Evolutionary conservation across 2,113 vertebrate genomes (phyloP).

Genomic region (Paraplagusia blochii): DNA sequence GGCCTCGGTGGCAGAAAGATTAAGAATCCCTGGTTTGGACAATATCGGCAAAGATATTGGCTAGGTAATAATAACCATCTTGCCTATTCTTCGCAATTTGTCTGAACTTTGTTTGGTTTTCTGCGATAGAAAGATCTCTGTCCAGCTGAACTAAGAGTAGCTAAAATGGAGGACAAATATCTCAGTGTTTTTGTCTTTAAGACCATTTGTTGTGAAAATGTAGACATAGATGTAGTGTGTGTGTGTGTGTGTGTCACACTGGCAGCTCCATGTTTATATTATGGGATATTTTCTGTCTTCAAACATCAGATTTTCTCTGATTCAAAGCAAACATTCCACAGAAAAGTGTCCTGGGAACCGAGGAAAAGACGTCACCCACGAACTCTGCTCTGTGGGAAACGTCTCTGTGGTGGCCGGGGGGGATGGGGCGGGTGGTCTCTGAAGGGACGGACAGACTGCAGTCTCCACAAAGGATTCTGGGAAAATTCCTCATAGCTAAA

Average conservation of each 20-base stretch:
- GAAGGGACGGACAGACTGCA: slow-evolving; percentile 21
- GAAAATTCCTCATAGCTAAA: background rate
- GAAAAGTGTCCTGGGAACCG: slow-evolving; percentile 52
- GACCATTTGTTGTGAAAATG: too few relatives aligned
- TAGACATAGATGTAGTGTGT: too few relatives aligned
- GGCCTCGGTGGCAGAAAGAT: too few relatives aligned
- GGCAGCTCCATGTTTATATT: slow-evolving; percentile 40
- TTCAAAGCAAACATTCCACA: slow-evolving; percentile 59
- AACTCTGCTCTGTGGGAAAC: slow-evolving; percentile 22
- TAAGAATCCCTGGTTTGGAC: too few relatives aligned
- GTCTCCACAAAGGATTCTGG: slow-evolving; percentile 2
- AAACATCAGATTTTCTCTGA: slow-evolving; percentile 44
- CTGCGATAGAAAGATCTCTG: too few relatives aligned
- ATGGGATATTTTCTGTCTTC: slow-evolving; percentile 25
- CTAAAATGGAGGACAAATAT: too few relatives aligned
- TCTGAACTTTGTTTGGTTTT: too few relatives aligned
- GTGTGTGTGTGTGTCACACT: slow-evolving; percentile 2
- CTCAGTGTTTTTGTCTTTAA: too few relatives aligned
- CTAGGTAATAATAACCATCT: too few relatives aligned
- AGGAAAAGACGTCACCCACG: slow-evolving; percentile 34
- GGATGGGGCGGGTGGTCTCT: background rate
- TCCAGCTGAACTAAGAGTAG: too few relatives aligned
- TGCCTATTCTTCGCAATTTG: too few relatives aligned
- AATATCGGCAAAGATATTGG: too few relatives aligned
- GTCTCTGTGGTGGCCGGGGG: background rate